Conservation (phyloP, 2,113 vertebrate species). For the Gadus chalcogrammus region DNA sequence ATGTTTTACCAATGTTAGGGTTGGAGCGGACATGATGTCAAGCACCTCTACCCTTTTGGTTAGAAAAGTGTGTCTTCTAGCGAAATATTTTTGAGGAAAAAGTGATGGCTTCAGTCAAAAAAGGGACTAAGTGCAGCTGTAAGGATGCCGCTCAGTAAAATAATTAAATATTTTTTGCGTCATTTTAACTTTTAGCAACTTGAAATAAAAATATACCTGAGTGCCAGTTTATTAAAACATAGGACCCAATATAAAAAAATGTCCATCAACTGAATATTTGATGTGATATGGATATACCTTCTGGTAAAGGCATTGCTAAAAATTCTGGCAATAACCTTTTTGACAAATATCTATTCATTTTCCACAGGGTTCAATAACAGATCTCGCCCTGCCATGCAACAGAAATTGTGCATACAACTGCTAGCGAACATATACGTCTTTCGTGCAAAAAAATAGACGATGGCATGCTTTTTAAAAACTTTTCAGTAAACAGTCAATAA, state of each 20-base stretch:
- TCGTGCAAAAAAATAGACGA: slow-evolving; percentile 40
- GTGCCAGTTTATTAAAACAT: slow-evolving; percentile 24
- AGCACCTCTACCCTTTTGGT: no score
- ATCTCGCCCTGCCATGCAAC: slow-evolving; percentile 56
- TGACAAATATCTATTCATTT: slow-evolving; percentile 24
- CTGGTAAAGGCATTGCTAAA: slow-evolving; percentile 11
- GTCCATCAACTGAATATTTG: slow-evolving; percentile 15
- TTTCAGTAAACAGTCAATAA: slow-evolving; percentile 45
- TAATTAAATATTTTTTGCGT: no score
- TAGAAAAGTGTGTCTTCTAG: no score
- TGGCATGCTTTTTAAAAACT: slow-evolving; percentile 46
- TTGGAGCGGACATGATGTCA: no score
- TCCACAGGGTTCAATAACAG: slow-evolving; percentile 42
- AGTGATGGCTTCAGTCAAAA: no score
- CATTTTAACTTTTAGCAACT: neutral
- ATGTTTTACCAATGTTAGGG: no score
- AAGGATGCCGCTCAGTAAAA: no score
- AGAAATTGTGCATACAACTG: slow-evolving; percentile 37
- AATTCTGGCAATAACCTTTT: slow-evolving; percentile 1
- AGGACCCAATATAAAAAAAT: slow-evolving; percentile 25
- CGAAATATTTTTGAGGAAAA: no score
- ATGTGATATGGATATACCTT: slow-evolving; percentile 45
- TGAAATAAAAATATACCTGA: slow-evolving; percentile 41
- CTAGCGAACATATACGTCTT: slow-evolving; percentile 40
- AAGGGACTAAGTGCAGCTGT: no score